Conservation (phyloP, 2,888 invertebrate genomes). For the Apeira syringaria region DNA sequence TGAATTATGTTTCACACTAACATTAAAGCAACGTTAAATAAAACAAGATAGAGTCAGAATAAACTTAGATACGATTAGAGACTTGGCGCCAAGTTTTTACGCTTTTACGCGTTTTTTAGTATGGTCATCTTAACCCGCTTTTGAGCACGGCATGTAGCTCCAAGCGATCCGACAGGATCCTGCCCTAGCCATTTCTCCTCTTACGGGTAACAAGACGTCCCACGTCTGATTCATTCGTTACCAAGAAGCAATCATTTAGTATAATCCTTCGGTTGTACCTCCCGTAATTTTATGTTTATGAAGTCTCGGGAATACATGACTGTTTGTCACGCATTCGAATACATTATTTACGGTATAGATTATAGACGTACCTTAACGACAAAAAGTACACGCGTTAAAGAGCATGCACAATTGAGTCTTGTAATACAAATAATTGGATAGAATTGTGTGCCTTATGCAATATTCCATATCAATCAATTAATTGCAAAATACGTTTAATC, state of each 20-base stretch:
- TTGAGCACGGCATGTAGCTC: conserved; percentile 19
- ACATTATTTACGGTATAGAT: background rate
- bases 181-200: conserved; percentile 51
- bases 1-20: too few species aligned
- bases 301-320: conserved; percentile 1
- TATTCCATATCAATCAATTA: conserved; percentile 23
- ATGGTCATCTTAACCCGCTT: conserved; percentile 7
- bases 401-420: conserved; percentile 8
- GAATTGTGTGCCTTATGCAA: conserved; percentile 19
- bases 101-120: too few species aligned
- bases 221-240: conserved; percentile 57
- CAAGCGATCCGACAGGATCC: conserved; percentile 35
- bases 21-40: background rate
- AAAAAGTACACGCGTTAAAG: too few species aligned
- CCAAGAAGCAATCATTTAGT: conserved; percentile 41
- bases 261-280: conserved; percentile 6
- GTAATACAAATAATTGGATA: conserved; percentile 15
- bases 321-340: conserved; percentile 1
- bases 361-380: conserved; percentile 2
- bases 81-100: conserved; percentile 27
- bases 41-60: conserved; percentile 13
- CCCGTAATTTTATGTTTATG: background rate
- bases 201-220: conserved; percentile 60
- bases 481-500: conserved; percentile 29
- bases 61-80: conserved; percentile 10